A percentile compares a stretch with the other conserved stretches of the same genome.
These are phyloP conservation scores for Caenorhabditis panamensis DNA, from an alignment of 2,888 invertebrate genomes.

Conservation along the genomic window DNA sequence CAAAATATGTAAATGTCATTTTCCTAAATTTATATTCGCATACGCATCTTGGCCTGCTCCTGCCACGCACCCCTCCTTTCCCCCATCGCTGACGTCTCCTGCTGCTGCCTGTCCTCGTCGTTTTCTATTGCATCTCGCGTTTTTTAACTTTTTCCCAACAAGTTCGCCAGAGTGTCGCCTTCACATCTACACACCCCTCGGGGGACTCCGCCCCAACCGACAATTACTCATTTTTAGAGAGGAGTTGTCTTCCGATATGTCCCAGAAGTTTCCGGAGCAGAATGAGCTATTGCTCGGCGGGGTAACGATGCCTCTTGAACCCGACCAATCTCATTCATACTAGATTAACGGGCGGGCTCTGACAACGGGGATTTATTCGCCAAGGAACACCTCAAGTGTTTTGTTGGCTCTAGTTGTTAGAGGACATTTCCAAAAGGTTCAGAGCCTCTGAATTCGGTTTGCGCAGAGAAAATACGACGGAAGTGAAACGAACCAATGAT, in stretches of 20 bases:
- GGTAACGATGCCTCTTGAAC: slow-evolving; percentile 6
- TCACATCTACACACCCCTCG: slow-evolving; percentile 9
- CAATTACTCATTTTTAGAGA: slow-evolving; percentile 53
- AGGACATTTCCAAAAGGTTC: background rate
- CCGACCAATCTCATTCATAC: slow-evolving; percentile 21
- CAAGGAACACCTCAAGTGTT: slow-evolving; percentile 8
- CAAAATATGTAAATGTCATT: slow-evolving; percentile 58
- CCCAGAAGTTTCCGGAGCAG: slow-evolving; percentile 1
- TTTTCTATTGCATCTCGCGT: slow-evolving; percentile 7
- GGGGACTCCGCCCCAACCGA: slow-evolving; percentile 23
- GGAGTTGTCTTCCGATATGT: slow-evolving; percentile 4
- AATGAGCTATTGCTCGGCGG: background rate
- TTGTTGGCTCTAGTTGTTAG: background rate
- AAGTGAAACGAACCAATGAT: slow-evolving; percentile 22
- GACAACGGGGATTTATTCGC: background rate
- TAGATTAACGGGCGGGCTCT: background rate
- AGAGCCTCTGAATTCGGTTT: background rate
- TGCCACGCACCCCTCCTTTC: background rate
- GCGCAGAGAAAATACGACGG: slow-evolving; percentile 9
- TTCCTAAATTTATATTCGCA: slow-evolving; percentile 53
- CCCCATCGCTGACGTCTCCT: background rate
- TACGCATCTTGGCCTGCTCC: slow-evolving; percentile 26
- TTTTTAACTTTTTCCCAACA: slow-evolving; percentile 27
- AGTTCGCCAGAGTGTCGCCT: slow-evolving; percentile 15
- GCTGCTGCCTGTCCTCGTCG: background rate